Evolutionary conservation across 2,797 vertebrate species (phyloP), one percentile per base, ranked within the genome.

Genomic region (Notolepis coatsorum): DNA sequence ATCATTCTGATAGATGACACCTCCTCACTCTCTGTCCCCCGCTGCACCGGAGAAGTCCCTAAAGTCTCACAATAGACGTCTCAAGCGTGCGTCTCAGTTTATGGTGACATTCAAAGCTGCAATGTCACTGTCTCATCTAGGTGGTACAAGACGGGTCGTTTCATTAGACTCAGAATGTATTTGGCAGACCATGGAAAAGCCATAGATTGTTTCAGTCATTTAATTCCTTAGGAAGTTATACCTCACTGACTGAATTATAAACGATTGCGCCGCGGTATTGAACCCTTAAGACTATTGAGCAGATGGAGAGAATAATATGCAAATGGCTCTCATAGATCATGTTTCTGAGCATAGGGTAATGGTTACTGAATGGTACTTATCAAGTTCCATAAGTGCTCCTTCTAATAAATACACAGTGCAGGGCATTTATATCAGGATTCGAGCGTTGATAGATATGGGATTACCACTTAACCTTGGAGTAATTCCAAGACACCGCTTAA

Each of bases 381-480:
- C 86, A 91, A 85, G 86, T 81, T 88, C 84, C 67, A 61, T 93
- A 92, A 93, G 92, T 92, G 90, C 90, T 91, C 78, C 74, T 68
- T 81, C 84, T 84, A 91, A 92, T 92, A 90, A 91, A 90, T 88
- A 85, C 87, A 75, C 70, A 78, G 82, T 79, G 69, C 63, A 43
- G 82, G 77, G 86, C 86, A 81, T 89, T 87, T 87, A 80, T 90
- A 90, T 83, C 71, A 68, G 76, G 71, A 86, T 84, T 84, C 76
- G 50, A 70, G 75, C 85, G 81, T 80, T 90, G 92, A 90, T 88
- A 75, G 87, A 94, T 92, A 88, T 87, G 77, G 87, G 86, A 90
- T 90, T 84, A 79, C 83, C 90, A 91, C 92, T 93, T 93, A 92
- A 92, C 91, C 91, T 92, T 92, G 92, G 86, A 84, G 77, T 80